Evolutionary conservation across 2,888 invertebrate species (phyloP).

Genomic region (Xanthorhoe spadicearia): DNA sequence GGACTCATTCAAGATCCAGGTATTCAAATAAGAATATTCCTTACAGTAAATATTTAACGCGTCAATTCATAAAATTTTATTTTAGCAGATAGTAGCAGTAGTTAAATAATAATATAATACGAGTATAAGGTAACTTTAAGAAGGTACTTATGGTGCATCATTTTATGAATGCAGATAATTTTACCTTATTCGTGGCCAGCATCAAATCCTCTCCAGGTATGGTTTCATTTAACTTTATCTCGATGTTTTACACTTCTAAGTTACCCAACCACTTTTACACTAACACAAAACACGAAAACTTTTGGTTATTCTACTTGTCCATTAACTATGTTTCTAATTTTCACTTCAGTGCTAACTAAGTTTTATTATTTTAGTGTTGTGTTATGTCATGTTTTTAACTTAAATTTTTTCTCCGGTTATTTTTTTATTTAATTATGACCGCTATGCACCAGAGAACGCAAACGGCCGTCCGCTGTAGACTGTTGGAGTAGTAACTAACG

Average conservation of each 20-base stretch:
- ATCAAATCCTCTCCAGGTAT: conserved; percentile 70
- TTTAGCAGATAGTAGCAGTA: neutral
- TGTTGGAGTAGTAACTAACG: conserved; percentile 72
- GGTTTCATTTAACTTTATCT: conserved; percentile 64
- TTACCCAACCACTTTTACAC: conserved; percentile 68
- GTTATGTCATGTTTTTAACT: conserved; percentile 53
- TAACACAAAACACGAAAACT: conserved; percentile 74
- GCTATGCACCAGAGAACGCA: conserved; percentile 60
- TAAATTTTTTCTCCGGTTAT: conserved; percentile 54
- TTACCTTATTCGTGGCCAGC: conserved; percentile 76
- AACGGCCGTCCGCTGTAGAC: conserved; percentile 76
- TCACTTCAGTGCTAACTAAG: conserved; percentile 19
- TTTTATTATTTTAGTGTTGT: conserved; percentile 37
- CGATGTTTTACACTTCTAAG: conserved; percentile 56
- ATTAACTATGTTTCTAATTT: conserved; percentile 37
- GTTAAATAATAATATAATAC: too few species aligned
- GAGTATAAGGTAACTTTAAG: too few species aligned
- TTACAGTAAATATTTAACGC: conserved; percentile 3
- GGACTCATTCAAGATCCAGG: conserved; percentile 45
- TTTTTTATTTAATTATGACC: conserved; percentile 50
- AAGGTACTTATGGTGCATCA: too few species aligned
- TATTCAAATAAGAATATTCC: conserved; percentile 41
- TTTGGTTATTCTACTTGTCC: conserved; percentile 47
- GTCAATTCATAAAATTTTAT: neutral
- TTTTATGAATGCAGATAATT: neutral